Base-by-base conservation (phyloP, 2,888 invertebrate species). In the Norana najaformis region DNA sequence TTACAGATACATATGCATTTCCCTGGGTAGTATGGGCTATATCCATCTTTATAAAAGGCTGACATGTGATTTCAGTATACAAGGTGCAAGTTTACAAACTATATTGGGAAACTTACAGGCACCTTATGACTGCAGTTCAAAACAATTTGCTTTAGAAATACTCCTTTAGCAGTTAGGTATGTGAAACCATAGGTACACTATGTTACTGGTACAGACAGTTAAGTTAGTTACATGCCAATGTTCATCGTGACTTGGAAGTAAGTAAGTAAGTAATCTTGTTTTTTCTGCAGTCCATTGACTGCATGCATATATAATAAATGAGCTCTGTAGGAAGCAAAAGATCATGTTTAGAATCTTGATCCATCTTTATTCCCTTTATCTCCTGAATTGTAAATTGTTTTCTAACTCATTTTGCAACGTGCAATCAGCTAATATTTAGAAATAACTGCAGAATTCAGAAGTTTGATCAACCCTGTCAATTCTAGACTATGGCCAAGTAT, bases 191-290 rank as follows among this genome's bases (percentile, higher is more conserved):
- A 20, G 47, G 47, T 47, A 23, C 2, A 23, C 47, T 47, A 41
- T 41, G 41, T 41, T 41, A 41, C 16, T 18, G 16, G 18, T 18
- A 11, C 18, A 53, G 53, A 53, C 53, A 53, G 53, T 53, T n/a
- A n/a, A n/a, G n/a, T n/a, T n/a, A 53, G 47, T 47, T 47, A 11
- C 69, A 69, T n/a, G 16, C n/a, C 69, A 69, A n/a, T 69, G 30
- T 69, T 69, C 53, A n/a, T n/a, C 69, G n/a, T 69, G 69, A n/a
- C 69, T n/a, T 69, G 69, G 69, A 69, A 69, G 69, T 69, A 69
- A 69, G 69, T n/a, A 69, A n/a, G 30, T 69, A 69, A n/a, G 30
- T 69, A n/a, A 69, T 1, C 69, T 8, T 8, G n/a, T 69, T 69
- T 8, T 69, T n/a, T 69, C 69, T 30, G 30, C 30, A 69, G 69